Evolutionary conservation across 1,140 invertebrate genomes (phyloP).

Genomic region (Drosophila rhopaloa): DNA sequence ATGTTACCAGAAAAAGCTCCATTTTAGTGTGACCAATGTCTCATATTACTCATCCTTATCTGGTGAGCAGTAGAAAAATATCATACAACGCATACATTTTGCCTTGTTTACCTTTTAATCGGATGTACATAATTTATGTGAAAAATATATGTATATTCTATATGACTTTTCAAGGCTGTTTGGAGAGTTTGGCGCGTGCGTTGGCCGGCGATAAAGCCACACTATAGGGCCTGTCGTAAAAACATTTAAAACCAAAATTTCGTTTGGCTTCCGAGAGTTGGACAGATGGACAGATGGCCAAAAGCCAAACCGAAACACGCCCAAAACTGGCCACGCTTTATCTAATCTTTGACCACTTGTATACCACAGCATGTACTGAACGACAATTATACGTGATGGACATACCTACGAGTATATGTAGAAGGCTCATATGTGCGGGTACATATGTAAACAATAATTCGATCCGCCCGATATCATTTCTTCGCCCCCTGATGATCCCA

Average conservation of each 20-base stretch:
- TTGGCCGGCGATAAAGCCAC: conserved; percentile 44
- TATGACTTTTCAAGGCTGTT: conserved; percentile 59
- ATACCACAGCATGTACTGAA: conserved; percentile 2
- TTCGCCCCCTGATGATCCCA: background rate
- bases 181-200: conserved; percentile 64
- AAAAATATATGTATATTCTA: conserved; percentile 13
- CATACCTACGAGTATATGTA: conserved; percentile 16
- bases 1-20: background rate
- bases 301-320: background rate
- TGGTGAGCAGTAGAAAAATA: background rate
- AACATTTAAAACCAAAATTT: conserved; percentile 5
- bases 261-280: conserved; percentile 15
- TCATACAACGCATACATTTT: conserved; percentile 20
- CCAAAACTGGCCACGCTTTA: conserved; percentile 38
- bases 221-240: conserved; percentile 24
- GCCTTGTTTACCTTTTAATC: conserved; percentile 59
- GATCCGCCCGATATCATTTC: conserved; percentile 43
- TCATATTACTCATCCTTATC: background rate
- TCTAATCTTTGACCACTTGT: conserved; percentile 36
- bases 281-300: conserved; percentile 32
- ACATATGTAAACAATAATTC: conserved; percentile 41
- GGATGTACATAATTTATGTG: conserved; percentile 21
- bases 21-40: background rate
- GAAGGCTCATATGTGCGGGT: background rate
- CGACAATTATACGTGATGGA: conserved; percentile 18